phyloP scores from a whole-genome alignment of 2,888 invertebrate species.

The Leptopilina drosophilae region DNA sequence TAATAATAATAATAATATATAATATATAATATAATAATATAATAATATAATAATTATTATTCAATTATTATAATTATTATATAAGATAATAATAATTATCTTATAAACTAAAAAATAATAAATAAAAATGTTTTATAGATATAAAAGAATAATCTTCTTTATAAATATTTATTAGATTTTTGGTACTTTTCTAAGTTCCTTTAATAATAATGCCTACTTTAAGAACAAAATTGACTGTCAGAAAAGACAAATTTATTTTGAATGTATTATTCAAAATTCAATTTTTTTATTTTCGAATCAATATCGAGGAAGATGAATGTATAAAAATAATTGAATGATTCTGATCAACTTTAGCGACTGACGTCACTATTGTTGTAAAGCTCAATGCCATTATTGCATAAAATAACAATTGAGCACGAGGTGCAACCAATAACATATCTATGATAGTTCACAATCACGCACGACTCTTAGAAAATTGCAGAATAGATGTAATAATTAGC shows the following conservation, averaged over 20 bases:
- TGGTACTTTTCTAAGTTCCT: no score
- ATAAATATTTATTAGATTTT: no score
- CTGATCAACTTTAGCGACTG: constrained; percentile 47
- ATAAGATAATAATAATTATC: no score
- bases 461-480: constrained; percentile 6
- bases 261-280: not conserved
- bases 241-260: not conserved
- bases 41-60: no score
- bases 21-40: no score
- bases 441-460: constrained; percentile 28
- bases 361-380: constrained; percentile 57
- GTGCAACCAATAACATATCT: constrained; percentile 17
- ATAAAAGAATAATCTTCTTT: no score
- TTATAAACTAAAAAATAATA: no score
- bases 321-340: constrained; percentile 52
- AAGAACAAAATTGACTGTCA: not conserved
- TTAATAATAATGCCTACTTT: no score
- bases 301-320: constrained; percentile 13
- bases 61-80: no score
- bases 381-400: constrained; percentile 58
- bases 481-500: constrained; percentile 1
- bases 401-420: constrained; percentile 51
- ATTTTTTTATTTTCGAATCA: not conserved
- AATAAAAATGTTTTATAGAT: no score
- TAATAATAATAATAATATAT: no score